Base-by-base conservation (phyloP, 2,113 vertebrate species). In the Phoenicopterus ruber region DNA sequence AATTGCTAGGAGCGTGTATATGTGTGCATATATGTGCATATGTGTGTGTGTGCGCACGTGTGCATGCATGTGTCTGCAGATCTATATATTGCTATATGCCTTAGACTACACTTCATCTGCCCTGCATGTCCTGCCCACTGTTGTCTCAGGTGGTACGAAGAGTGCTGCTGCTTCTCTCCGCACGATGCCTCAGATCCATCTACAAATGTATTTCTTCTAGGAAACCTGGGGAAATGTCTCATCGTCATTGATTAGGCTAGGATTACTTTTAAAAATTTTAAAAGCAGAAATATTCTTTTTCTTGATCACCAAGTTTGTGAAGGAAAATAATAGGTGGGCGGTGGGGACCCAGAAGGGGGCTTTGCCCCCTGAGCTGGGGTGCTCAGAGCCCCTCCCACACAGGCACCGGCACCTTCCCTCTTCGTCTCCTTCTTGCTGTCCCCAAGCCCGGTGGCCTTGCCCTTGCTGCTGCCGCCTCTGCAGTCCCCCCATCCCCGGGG, bases 21-120 rank as follows among this genome's bases (percentile, higher is more conserved):
- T 13, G 10, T 2, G 0, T 38, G 10, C 26, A 4, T 63, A 2
- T 59, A 15, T 32, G 46, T 21, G 7, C 0, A 4, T 4, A 17
- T 61, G 58, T 16, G 16, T 7, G 28, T 0, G 1, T 58, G 29
- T 77, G 59, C 36, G 46, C 25, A 10, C 0, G 5, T 4, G 19
- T 61, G 58, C 17, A 18, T 7, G 25, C 0, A 1, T 54, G 29
- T 77, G 59, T 40, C 40, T 86, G 47, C 61, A 47, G 18, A 24
- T 26, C 20, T 38, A 7, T 70, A 32, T 31, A 8, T 25, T 90
- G 58, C 77, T 82, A 6, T 55, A 28, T 47, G 67, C 26, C 55
- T 86, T 28, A 69, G n/a, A 9, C 15, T 42, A 15, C 52, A 31
- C 32, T 77, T 77, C 52, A 10, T 44, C 42, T 73, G 38, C 71